These are phyloP conservation scores for Pyrrhia umbra DNA, from an alignment of 2,888 invertebrate genomes.

Conservation along the genomic window DNA sequence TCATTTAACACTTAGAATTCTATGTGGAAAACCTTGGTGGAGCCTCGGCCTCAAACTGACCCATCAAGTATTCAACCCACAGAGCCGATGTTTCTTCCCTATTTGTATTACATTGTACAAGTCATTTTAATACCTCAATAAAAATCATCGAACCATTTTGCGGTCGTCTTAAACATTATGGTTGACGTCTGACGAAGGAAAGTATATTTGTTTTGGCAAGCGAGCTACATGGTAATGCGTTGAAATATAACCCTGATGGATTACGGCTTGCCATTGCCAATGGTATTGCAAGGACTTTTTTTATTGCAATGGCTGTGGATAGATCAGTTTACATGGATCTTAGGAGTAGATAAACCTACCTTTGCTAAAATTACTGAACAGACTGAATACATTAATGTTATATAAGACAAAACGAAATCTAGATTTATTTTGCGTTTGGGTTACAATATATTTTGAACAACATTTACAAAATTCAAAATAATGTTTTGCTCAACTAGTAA, in stretches of 20 bases:
- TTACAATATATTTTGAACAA: neutral
- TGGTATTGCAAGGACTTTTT: constrained; percentile 50
- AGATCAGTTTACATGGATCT: constrained; percentile 31
- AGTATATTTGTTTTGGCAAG: constrained; percentile 71
- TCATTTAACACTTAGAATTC: constrained; percentile 50
- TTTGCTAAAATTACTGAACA: neutral
- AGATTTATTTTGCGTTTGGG: neutral
- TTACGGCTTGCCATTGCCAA: constrained; percentile 47
- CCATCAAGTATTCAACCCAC: constrained; percentile 57
- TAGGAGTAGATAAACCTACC: constrained; percentile 2
- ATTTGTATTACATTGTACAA: constrained; percentile 48
- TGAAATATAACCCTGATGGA: constrained; percentile 66
- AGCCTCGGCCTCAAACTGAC: constrained; percentile 55
- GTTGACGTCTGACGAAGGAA: constrained; percentile 62
- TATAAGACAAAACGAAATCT: neutral
- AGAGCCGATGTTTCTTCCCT: constrained; percentile 45
- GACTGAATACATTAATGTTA: constrained; percentile 12
- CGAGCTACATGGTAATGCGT: constrained; percentile 66
- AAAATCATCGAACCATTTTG: constrained; percentile 56
- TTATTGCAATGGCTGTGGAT: constrained; percentile 21
- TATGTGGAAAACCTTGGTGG: constrained; percentile 50
- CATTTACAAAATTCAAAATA: too few species aligned
- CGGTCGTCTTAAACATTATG: constrained; percentile 58
- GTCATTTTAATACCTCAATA: constrained; percentile 55
- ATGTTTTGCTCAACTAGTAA: neutral